A percentile compares a stretch with the other conserved stretches of the same genome.
Evolutionary conservation across 2,113 vertebrate genomes (phyloP).

Genomic region (Paratilapia polleni): DNA sequence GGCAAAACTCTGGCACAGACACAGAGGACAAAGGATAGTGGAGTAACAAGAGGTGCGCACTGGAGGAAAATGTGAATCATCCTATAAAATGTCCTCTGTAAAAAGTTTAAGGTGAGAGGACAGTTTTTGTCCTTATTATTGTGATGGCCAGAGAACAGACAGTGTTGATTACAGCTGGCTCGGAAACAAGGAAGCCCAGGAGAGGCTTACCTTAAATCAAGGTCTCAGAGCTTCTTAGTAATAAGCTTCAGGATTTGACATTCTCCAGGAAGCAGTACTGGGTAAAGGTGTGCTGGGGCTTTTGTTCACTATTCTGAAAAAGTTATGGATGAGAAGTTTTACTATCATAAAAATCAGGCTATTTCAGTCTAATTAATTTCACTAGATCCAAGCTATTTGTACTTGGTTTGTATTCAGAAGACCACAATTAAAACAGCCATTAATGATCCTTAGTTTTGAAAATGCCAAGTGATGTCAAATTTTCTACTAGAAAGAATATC

Average conservation of each 20-base stretch:
- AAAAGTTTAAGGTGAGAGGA: constrained; percentile 41
- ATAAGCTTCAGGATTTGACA: constrained; percentile 10
- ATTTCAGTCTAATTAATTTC: neutral
- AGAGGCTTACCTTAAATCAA: constrained; percentile 33
- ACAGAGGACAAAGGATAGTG: constrained; percentile 46
- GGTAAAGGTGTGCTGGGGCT: neutral
- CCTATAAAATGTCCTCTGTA: constrained; percentile 20
- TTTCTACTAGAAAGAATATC: neutral
- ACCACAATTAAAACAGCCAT: neutral
- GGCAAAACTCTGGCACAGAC: constrained; percentile 38
- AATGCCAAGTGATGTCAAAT: neutral
- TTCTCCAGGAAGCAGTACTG: constrained; percentile 8
- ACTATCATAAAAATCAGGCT: neutral
- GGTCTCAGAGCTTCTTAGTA: neutral
- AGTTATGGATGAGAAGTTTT: neutral
- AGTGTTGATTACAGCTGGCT: constrained; percentile 31
- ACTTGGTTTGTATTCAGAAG: neutral
- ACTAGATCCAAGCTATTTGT: neutral
- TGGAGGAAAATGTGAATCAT: constrained; percentile 48
- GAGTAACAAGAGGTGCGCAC: constrained; percentile 15
- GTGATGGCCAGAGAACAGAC: constrained; percentile 32
- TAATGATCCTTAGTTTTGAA: neutral
- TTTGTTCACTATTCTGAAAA: neutral
- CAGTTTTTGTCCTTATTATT: constrained; percentile 44
- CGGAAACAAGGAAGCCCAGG: neutral